Percentiles rank a stretch among this genome's conserved stretches.
Evolutionary conservation across 2,113 vertebrate genomes (phyloP).

Genomic region (Xiphophorus hellerii): DNA sequence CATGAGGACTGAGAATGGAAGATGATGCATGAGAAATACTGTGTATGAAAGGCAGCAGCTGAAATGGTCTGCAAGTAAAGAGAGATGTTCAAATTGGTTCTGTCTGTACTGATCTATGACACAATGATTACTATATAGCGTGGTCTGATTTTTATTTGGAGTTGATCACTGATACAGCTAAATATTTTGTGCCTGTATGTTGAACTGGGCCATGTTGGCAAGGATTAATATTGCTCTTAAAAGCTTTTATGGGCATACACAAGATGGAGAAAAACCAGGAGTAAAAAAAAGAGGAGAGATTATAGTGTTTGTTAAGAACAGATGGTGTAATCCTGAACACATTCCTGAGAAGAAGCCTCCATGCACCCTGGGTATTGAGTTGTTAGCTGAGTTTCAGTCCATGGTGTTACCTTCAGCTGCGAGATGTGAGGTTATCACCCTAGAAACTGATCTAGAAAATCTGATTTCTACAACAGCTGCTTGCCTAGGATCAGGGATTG

Average conservation of each 20-base stretch:
- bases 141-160: background rate
- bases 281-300: slow-evolving; percentile 1
- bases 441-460: background rate
- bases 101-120: background rate
- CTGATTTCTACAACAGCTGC: background rate
- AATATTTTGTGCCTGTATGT: background rate
- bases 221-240: background rate
- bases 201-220: background rate
- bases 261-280: background rate
- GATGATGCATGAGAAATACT: slow-evolving; percentile 11
- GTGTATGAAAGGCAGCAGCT: background rate
- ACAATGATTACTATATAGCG: background rate
- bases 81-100: background rate
- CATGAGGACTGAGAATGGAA: slow-evolving; percentile 10
- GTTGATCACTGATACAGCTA: background rate
- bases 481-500: background rate
- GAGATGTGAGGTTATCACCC: background rate
- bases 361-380: background rate
- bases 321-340: slow-evolving; percentile 11
- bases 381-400: background rate
- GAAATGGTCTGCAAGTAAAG: background rate
- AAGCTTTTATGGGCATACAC: background rate
- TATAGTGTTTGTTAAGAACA: background rate
- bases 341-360: background rate
- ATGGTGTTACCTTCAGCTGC: background rate